Evolutionary conservation across 2,113 vertebrate species (phyloP).

Genomic region (Aldabrachelys gigantea): DNA sequence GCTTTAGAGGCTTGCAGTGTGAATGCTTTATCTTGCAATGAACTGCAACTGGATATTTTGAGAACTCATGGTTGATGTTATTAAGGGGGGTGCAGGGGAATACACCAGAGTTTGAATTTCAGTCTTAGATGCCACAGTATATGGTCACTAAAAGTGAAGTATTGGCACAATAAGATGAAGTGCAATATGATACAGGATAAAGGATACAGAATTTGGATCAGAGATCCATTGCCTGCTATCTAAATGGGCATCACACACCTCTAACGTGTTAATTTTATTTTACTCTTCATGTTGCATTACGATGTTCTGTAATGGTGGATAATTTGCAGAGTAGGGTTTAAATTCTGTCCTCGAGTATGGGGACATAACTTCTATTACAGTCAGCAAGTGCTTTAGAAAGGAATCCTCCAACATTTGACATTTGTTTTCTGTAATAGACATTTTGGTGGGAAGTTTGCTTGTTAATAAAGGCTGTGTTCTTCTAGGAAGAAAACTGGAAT

Average conservation of each 20-base stretch:
- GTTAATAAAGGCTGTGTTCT: neutral
- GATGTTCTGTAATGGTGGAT: neutral
- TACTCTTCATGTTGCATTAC: neutral
- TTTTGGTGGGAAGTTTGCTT: neutral
- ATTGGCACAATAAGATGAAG: fast-evolving
- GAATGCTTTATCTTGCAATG: slow-evolving; percentile 15
- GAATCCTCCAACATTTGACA: neutral
- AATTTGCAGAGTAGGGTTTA: neutral
- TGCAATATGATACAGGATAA: neutral
- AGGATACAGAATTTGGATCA: neutral
- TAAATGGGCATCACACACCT: neutral
- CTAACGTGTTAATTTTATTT: slow-evolving; percentile 7
- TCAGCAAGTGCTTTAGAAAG: neutral
- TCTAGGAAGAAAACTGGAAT: neutral
- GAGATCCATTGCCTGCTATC: neutral
- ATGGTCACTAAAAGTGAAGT: slow-evolving; percentile 20
- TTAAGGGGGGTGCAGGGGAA: neutral
- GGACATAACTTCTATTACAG: neutral
- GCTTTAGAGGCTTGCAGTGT: neutral
- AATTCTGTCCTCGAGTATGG: neutral
- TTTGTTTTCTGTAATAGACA: neutral
- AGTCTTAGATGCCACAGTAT: neutral
- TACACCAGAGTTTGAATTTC: slow-evolving; percentile 2
- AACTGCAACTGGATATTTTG: neutral
- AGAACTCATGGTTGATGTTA: neutral